Evolutionary conservation across 1,140 invertebrate species (phyloP), one percentile per base, ranked within the genome.

Genomic region (Brachionus rotundiformis): DNA sequence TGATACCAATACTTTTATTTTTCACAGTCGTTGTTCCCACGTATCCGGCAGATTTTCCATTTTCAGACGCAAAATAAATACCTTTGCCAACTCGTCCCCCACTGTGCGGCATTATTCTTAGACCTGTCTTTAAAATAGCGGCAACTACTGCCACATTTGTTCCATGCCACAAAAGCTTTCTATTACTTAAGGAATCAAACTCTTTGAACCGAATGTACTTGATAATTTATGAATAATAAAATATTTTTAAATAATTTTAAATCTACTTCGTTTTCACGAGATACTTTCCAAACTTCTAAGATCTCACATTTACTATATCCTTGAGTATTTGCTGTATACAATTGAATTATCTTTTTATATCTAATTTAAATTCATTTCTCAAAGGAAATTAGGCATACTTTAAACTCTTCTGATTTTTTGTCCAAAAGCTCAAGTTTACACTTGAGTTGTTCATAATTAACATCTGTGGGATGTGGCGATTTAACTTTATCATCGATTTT

Each of bases 101-200:
- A 84, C 87, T 88, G 84, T 89, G 89, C 6, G 89, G 89, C 88
- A 89, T 89, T 68, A 90, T 90, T 27, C 89, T 84, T 3, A 90
- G 84, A 7, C 89, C 89, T 76, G 85, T 85, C 75, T 89, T 89
- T 75, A 89, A 85, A 68, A 90, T 90, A 81, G 89, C 89, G 5
- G 87, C 88, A 29, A 90, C 88, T 3, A 89, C 89, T 27, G 89
- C 88, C n/a, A 90, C 87, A 84, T 86, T 88, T 13, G 89, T 89
- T 13, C 89, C 89, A 83, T 89, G 89, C 89, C 89, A 90, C 19
- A 90, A 83, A 25, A 90, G 83, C 82, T 89, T 89, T 6, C 88
- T 84, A 61, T 89, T 84, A 0, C 82, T 68, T 11, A 89, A 79
- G 8, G 83, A 83, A 36, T 88, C 84, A 83, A 88, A 86, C 13